phyloP scores from a whole-genome alignment of 1,140 invertebrate species.

The Bombus sibiricus region DNA sequence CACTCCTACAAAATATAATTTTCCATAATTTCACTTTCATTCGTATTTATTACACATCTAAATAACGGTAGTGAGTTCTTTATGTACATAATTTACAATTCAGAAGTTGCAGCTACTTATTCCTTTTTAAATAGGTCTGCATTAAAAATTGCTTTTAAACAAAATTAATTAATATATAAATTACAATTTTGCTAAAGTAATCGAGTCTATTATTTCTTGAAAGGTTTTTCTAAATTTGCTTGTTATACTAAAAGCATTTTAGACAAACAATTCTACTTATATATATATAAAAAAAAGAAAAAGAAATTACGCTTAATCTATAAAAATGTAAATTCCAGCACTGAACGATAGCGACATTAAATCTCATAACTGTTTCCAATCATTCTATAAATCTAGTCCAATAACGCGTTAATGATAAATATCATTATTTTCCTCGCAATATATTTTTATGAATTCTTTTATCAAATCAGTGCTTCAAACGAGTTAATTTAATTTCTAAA shows the following conservation, averaged over 20 bases:
- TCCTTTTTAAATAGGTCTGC: no score
- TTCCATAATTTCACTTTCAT: neutral
- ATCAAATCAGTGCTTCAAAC: neutral
- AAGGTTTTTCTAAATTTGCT: no score
- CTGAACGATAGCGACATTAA: neutral
- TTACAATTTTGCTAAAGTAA: no score
- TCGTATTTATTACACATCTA: no score
- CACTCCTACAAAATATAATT: neutral
- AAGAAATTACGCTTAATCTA: neutral
- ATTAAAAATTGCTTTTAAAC: no score
- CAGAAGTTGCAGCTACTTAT: no score
- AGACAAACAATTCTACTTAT: neutral
- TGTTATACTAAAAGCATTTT: neutral
- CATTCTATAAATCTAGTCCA: neutral
- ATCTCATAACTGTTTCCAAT: neutral
- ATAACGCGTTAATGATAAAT: neutral
- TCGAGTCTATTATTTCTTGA: no score
- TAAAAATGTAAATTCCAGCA: neutral
- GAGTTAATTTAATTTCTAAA: conserved; percentile 12
- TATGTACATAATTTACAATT: no score
- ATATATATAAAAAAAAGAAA: neutral
- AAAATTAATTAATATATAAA: no score
- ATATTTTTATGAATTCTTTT: no score
- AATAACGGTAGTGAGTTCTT: no score
- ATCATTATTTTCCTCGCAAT: neutral